Evolutionary conservation across 2,888 invertebrate genomes (phyloP), one percentile per base, ranked within the genome.

Genomic region (Aplocera efformata): DNA sequence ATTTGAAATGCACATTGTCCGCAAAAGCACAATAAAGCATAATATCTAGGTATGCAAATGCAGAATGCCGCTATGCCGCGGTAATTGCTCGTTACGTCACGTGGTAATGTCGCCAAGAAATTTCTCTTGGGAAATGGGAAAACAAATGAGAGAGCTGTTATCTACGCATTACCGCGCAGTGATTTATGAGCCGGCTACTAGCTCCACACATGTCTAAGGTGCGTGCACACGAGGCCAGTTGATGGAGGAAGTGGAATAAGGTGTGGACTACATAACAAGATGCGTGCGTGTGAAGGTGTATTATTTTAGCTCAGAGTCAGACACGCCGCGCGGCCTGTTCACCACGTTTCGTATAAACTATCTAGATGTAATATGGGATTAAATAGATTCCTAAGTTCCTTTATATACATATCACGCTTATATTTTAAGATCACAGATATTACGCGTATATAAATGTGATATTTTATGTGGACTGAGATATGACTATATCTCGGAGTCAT

Each of bases 111-210:
- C 80, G 74, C 76, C 74, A 72, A 79, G 83, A 82, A 79, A 81
- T 83, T 80, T 80, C 80, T 80, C 79, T 59, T 57, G 81, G 77
- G 81, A 84, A 83, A 84, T 83, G 80, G 81, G 74, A 77, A 82
- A 83, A 84, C 84, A 84, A 84, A 84, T 81, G 82, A 82, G 81
- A 78, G 80, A 77, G 79, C 78, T 83, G 74, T 83, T 84, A 83
- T 84, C 85, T 82, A 80, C 81, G 79, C 83, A 83, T 84, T 82
- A 83, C 79, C 65, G 72, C 71, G 71, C 67, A 55, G 78, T 84
- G 83, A 84, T 83, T 83, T 84, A 83, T 73, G 81, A 80, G 51
- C 68, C 59, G 68, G 71, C 80, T 79, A 75, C 79, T 70, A 58
- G 61, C 67, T 62, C 50, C 52, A 53, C 63, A 62, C 41, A 44